Evolutionary conservation across 2,888 invertebrate genomes (phyloP), one percentile per base, ranked within the genome.

Genomic region (Phorcus lineatus): DNA sequence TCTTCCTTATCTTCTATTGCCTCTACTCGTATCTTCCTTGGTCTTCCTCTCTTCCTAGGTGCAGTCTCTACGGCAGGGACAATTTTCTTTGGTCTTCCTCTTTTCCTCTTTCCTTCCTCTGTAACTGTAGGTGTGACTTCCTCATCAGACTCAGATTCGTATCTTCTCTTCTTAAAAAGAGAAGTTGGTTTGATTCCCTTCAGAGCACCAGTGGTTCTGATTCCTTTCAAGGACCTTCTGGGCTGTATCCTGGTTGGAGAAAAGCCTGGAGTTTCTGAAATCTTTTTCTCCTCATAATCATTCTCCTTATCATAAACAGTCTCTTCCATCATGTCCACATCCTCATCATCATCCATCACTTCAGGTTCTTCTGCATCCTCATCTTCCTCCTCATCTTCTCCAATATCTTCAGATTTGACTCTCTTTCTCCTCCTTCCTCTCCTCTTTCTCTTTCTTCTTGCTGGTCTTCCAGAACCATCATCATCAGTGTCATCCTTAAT

Each of bases 211-310:
- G 84, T 86, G 17, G 85, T 87, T 47, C 86, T 82, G 47, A 81
- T 84, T 0, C 89, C 89, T 78, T 86, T 87, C 16, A 85, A 81
- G 28, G 84, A 85, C 77, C 90, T 80, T 11, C 82, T 79, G 3
- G 90, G 90, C 77, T 86, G 84, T 13, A 86, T 82, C 47, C 88
- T 55, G 3, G 75, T 62, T n/a, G 81, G 75, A 17, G 83, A 77
- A 22, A 31, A 40, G 24, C 57, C 76, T 54, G 55, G 11, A 17
- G 74, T 24, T 13, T 62, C 62, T 22, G 57, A 9, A 3, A 57
- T 57, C 13, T 57, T 24, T n/a, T 24, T 24, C 24, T 57, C 57
- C 19, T 57, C 57, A 22, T 57, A n/a, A 55, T 17, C 19, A n/a
- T n/a, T 57, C 6, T 62, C 3, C 80, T 52, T 11, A 79, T 76